Evolutionary conservation across 2,113 vertebrate species (phyloP).

Genomic region (Anser brachyrhynchus): DNA sequence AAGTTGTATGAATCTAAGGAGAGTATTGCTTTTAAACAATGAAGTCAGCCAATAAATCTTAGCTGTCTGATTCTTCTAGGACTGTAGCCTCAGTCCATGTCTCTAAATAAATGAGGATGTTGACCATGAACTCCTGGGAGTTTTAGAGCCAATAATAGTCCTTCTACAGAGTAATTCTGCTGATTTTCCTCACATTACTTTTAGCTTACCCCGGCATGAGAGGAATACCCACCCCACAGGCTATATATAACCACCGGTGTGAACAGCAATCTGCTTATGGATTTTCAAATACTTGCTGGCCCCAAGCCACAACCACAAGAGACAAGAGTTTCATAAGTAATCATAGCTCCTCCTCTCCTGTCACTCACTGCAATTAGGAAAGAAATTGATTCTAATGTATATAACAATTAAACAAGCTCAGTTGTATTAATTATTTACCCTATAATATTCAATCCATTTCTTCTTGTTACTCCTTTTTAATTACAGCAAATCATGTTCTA

Average conservation of each 20-base stretch:
- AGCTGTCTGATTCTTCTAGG: neutral
- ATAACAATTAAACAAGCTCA: neutral
- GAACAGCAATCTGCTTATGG: neutral
- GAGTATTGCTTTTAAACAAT: conserved; percentile 39
- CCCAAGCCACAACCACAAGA: neutral
- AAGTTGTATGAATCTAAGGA: neutral
- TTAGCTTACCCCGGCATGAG: neutral
- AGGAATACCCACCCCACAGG: neutral
- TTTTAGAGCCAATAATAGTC: neutral
- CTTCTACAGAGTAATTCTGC: neutral
- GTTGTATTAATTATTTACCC: neutral
- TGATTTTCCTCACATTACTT: neutral
- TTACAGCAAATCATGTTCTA: neutral
- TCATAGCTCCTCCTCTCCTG: neutral
- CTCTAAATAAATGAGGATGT: neutral
- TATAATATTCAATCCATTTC: neutral
- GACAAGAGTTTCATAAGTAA: neutral
- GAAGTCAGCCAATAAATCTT: conserved; percentile 39
- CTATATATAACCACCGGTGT: neutral
- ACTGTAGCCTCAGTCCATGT: neutral
- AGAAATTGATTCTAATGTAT: neutral
- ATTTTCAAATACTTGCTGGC: neutral
- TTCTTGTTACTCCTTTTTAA: neutral
- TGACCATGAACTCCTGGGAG: neutral
- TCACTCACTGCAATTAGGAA: neutral